A percentile compares a stretch with the other conserved stretches of the same genome.
phyloP scores from a whole-genome alignment of 2,888 invertebrate genomes.

The Tryphoninae sp. region DNA sequence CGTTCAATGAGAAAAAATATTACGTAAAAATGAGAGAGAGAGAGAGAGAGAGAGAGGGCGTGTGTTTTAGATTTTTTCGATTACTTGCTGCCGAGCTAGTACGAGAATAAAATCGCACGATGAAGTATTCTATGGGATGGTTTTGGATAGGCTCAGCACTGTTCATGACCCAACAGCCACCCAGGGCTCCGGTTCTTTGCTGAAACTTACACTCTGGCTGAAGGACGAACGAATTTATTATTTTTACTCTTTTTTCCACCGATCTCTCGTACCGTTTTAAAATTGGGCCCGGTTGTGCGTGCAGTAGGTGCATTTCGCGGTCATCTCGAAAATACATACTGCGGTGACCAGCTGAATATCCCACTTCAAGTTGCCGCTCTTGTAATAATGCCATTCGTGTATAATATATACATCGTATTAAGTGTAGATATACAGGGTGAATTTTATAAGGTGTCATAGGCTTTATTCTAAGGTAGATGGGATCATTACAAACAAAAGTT shows the following conservation, averaged over 20 bases:
- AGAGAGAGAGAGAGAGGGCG: not conserved
- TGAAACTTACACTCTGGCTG: conserved; percentile 69
- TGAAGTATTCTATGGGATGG: conserved; percentile 26
- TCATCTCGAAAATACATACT: conserved; percentile 23
- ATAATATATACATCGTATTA: not conserved
- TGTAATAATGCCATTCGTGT: conserved; percentile 7
- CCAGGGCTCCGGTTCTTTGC: conserved; percentile 60
- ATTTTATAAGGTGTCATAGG: too few relatives aligned
- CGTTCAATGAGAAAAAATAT: not conserved
- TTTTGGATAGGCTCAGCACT: conserved; percentile 3
- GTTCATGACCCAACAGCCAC: conserved; percentile 23
- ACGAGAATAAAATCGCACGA: conserved; percentile 36
- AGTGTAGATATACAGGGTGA: not conserved
- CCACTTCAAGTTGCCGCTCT: conserved; percentile 20
- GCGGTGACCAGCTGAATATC: conserved; percentile 34
- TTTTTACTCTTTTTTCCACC: conserved; percentile 11
- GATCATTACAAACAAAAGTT: too few relatives aligned
- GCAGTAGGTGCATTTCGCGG: conserved; percentile 20
- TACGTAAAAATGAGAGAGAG: not conserved
- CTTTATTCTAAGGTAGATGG: too few relatives aligned
- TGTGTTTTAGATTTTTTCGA: not conserved
- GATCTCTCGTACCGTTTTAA: conserved; percentile 34
- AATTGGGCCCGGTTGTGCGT: conserved; percentile 30
- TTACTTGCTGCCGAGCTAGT: conserved; percentile 2
- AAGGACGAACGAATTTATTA: conserved; percentile 73